Conservation (phyloP, 2,888 invertebrate genomes). For the Fragum sueziense region DNA sequence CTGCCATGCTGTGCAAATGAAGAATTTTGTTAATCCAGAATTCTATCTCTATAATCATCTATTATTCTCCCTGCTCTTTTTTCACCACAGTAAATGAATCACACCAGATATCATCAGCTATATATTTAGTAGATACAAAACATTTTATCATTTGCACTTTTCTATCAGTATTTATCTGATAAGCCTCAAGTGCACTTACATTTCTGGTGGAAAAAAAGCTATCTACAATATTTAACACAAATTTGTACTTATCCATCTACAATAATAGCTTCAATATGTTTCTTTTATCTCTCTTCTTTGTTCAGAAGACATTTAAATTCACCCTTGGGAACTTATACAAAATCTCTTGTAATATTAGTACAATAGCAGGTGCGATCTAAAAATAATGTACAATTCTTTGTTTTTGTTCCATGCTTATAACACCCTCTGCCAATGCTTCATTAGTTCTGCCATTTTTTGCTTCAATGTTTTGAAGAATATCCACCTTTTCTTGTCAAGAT, state of each 20-base stretch:
- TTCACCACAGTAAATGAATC: too few species aligned
- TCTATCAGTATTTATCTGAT: slow-evolving; percentile 11
- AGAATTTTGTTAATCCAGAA: too few species aligned
- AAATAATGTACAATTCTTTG: too few species aligned
- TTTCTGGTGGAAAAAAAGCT: neutral
- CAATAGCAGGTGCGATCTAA: too few species aligned
- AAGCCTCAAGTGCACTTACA: neutral
- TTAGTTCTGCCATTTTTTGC: too few species aligned
- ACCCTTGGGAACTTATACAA: neutral
- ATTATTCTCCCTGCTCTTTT: too few species aligned
- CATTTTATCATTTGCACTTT: slow-evolving; percentile 20
- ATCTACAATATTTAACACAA: neutral
- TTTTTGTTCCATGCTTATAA: too few species aligned
- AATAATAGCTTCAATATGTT: neutral
- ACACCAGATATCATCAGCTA: neutral
- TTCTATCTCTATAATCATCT: too few species aligned
- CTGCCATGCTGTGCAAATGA: too few species aligned
- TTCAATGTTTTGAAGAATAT: too few species aligned
- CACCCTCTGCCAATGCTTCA: too few species aligned
- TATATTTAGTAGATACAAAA: neutral
- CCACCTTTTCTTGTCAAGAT: too few species aligned
- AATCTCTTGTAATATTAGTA: neutral
- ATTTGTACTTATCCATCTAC: neutral
- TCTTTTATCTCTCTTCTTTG: neutral
- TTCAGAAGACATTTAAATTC: neutral